These are phyloP conservation scores for Toxostoma redivivum DNA, from an alignment of 2,113 vertebrate genomes.

Conservation along the genomic window DNA sequence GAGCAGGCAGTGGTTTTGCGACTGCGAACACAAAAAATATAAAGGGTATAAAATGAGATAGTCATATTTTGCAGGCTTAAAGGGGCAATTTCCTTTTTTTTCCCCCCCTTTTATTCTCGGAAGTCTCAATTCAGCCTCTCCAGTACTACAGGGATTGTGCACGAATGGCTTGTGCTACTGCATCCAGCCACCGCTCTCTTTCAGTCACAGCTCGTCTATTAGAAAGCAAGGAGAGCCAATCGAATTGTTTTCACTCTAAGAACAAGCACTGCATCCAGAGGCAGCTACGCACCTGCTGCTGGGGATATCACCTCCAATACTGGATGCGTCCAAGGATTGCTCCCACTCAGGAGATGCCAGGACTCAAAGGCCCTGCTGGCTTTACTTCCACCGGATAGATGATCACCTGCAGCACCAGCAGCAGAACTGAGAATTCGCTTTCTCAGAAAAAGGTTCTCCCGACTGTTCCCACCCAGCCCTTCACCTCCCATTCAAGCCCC, in stretches of 20 bases:
- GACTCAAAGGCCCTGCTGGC: neutral
- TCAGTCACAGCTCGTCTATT: neutral
- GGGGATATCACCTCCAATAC: neutral
- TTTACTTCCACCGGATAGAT: neutral
- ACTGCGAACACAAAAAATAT: fast-evolving
- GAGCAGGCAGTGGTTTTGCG: neutral
- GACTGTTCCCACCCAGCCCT: fast-evolving
- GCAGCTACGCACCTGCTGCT: neutral
- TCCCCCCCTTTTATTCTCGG: too few species aligned
- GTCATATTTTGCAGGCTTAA: neutral
- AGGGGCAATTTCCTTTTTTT: neutral
- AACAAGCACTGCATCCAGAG: neutral
- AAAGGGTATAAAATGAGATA: neutral
- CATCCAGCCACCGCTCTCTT: neutral
- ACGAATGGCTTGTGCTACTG: neutral
- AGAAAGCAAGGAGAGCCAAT: neutral
- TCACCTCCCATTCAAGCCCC: fast-evolving
- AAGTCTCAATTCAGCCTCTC: neutral
- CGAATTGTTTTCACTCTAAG: neutral
- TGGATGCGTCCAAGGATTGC: neutral
- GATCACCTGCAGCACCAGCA: neutral
- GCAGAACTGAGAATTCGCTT: fast-evolving
- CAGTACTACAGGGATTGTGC: neutral
- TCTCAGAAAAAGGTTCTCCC: fast-evolving
- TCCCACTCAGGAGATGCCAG: neutral